Evolutionary conservation across 2,113 vertebrate genomes (phyloP).

Genomic region (Nycticorax nycticorax): DNA sequence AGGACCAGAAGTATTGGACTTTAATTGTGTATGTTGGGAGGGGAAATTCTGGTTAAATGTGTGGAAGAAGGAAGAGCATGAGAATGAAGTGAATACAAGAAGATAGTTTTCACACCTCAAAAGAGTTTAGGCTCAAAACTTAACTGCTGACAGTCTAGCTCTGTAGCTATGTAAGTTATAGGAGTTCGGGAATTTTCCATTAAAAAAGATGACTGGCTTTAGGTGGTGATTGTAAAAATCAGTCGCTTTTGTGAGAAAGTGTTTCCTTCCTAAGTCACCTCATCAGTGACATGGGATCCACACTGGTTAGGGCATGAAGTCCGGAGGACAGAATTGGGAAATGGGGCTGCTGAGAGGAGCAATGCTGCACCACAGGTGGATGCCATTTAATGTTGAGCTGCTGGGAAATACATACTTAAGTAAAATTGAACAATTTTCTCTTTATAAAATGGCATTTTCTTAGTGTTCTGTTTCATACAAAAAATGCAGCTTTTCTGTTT

Average conservation of each 20-base stretch:
- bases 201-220: background rate
- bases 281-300: background rate
- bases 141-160: background rate
- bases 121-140: background rate
- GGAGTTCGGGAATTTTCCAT: background rate
- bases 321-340: background rate
- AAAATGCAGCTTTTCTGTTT: background rate
- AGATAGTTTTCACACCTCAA: background rate
- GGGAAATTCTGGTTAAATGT: background rate
- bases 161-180: background rate
- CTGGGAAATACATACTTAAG: background rate
- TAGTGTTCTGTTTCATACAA: background rate
- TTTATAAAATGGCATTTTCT: background rate
- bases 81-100: background rate
- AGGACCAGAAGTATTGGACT: background rate
- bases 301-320: background rate
- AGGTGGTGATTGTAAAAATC: background rate
- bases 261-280: background rate
- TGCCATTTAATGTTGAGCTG: background rate
- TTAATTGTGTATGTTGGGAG: background rate
- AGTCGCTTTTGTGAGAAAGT: background rate
- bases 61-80: background rate
- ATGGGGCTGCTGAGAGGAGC: background rate
- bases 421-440: background rate
- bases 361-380: background rate